These are phyloP conservation scores for Anisognathus igniventris DNA, from an alignment of 2,797 vertebrate species.

Conservation along the genomic window DNA sequence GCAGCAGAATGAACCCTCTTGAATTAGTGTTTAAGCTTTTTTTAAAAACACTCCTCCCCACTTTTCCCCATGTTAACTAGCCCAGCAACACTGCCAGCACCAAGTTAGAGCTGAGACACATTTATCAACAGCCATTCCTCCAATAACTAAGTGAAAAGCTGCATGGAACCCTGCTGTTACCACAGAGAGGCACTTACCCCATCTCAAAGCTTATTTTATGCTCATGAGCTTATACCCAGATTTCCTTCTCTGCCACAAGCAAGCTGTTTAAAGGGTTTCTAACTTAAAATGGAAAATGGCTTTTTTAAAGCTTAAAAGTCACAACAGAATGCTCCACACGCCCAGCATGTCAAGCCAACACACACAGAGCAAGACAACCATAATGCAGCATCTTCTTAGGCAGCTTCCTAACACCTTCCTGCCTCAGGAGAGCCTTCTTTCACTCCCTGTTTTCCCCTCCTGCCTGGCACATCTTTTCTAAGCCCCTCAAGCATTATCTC, in stretches of 20 bases:
- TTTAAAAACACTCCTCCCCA: not conserved
- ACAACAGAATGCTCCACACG: not conserved
- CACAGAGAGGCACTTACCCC: not conserved
- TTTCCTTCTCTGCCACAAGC: not conserved
- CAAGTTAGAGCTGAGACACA: not conserved
- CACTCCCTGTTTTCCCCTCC: not conserved
- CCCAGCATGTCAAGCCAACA: not conserved
- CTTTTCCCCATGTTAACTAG: not conserved
- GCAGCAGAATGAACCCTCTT: not conserved
- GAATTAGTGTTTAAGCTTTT: not conserved
- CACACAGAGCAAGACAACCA: not conserved
- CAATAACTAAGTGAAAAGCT: not conserved
- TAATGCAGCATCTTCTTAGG: not conserved
- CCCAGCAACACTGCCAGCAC: not conserved
- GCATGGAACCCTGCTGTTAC: not conserved
- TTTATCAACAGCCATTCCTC: not conserved
- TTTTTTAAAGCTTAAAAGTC: not conserved
- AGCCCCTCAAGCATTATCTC: not conserved
- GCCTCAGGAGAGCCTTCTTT: not conserved
- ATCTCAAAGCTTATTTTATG: constrained; percentile 14
- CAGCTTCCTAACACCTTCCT: not conserved
- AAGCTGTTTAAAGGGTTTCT: constrained; percentile 27
- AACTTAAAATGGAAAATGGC: constrained; percentile 2
- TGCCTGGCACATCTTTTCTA: not conserved
- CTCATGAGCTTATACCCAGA: not conserved